Percentiles rank a stretch among this genome's conserved stretches.
Conservation (phyloP, 2,113 vertebrate genomes). For the Sylvia atricapilla region DNA sequence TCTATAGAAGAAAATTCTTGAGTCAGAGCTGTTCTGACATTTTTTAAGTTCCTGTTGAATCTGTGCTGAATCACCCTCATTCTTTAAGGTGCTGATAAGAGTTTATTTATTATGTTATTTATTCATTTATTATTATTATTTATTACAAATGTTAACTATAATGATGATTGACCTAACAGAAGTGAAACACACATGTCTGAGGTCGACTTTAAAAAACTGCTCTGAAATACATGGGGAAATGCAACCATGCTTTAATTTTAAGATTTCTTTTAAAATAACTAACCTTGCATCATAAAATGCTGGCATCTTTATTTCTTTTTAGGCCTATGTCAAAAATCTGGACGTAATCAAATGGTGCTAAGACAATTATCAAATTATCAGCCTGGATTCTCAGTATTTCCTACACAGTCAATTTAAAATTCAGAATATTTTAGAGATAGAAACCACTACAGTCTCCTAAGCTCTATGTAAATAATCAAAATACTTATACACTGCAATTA, state of each 20-base stretch:
- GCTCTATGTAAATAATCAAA: not conserved
- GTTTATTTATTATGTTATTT: not conserved
- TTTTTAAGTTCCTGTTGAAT: not conserved
- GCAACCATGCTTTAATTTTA: not conserved
- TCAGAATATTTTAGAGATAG: not conserved
- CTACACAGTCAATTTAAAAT: not conserved
- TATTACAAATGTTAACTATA: not conserved
- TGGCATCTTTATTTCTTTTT: not conserved
- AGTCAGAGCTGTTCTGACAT: not conserved
- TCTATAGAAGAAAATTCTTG: not conserved
- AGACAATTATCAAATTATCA: not conserved
- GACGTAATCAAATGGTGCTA: not conserved
- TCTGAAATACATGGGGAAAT: not conserved
- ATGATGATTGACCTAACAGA: not conserved
- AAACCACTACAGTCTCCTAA: not conserved
- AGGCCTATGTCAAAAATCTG: not conserved
- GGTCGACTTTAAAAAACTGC: not conserved
- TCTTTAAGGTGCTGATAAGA: not conserved
- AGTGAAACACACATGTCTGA: not conserved
- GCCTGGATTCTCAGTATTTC: not conserved
- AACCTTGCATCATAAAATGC: not conserved
- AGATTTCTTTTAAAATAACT: not conserved
- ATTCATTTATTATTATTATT: not conserved
- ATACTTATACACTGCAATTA: not conserved
- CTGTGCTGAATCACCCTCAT: not conserved